These are phyloP conservation scores for Drosophila subpulchrella DNA, from an alignment of 1,140 invertebrate species.

Conservation along the genomic window DNA sequence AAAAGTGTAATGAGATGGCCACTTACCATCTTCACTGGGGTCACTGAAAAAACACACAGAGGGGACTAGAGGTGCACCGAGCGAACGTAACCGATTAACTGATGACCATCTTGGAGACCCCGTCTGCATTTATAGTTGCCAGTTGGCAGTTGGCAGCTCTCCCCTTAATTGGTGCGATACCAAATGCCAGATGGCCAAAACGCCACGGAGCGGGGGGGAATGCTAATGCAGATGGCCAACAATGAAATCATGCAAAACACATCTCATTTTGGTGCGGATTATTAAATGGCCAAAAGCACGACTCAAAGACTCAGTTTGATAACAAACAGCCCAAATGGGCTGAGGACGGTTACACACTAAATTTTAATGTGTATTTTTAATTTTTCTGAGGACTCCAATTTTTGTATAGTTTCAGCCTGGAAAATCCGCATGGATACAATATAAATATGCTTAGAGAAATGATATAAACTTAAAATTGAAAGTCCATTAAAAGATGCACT, in stretches of 20 bases:
- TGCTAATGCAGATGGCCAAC: constrained; percentile 64
- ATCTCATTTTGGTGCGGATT: constrained; percentile 58
- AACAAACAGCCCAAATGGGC: background rate
- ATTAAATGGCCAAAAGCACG: constrained; percentile 50
- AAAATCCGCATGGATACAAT: background rate
- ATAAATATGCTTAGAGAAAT: background rate
- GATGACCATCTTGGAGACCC: constrained; percentile 44
- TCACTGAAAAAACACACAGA: constrained; percentile 21
- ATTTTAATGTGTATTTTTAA: constrained; percentile 29
- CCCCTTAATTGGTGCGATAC: constrained; percentile 44
- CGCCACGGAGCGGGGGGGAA: constrained; percentile 17
- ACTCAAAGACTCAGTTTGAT: background rate
- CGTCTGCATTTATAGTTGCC: constrained; percentile 63
- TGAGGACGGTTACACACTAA: constrained; percentile 3
- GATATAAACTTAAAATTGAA: background rate
- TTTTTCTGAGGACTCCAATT: constrained; percentile 18
- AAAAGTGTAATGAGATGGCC: constrained; percentile 19
- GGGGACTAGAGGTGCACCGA: constrained; percentile 58
- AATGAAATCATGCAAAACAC: constrained; percentile 76
- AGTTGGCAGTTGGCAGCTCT: background rate
- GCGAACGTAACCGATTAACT: constrained; percentile 69
- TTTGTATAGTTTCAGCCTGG: background rate
- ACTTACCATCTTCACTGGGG: constrained; percentile 72
- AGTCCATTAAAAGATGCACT: background rate
- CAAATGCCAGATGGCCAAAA: background rate